Base-by-base conservation (phyloP, 2,888 invertebrate species). In the Parnassius orleans region DNA sequence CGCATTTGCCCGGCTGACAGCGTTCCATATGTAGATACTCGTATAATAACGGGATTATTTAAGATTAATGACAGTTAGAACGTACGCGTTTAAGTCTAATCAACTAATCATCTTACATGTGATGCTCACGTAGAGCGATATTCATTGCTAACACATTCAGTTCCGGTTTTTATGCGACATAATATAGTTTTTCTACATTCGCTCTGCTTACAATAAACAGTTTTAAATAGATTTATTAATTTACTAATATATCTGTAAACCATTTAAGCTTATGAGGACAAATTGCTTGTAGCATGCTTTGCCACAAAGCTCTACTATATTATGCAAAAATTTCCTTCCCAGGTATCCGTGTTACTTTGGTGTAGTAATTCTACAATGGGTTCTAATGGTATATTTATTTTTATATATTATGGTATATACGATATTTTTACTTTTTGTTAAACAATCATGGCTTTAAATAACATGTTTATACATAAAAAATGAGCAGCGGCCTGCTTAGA, bases 11-110 rank as follows among this genome's bases (percentile, higher is more conserved):
- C 52, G 62, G 56, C 63, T 63, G 42, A 69, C 52, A 59, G 44
- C 2, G 46, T 55, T 59, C 51, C 24, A 15, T 74, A 33, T 19
- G 7, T 33, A 33, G 5, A 33, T 33, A 2, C 3, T 3, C 24
- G 24, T 65, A 75, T 78, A 73, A 78, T 86, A 87, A 85, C 87
- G 87, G 86, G 70, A 81, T 68, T 70, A 67, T 66, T 68, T 66
- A 71, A 83, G 84, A 87, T 85, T 83, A 84, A 86, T 83, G 79
- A 76, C 69, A 70, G 69, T 75, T 72, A 73, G 73, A 73, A 73
- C 61, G 73, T 74, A 66, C 69, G 68, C 69, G 69, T 72, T 75
- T 74, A 72, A 74, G 73, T 75, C 74, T 77, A 75, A 78, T 78
- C 71, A 70, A 74, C 74, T 77, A 75, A 78, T 78, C 71, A 70